Conservation (phyloP, 35 echinoderm and acorn worm genomes). For the Diadema setosum region DNA sequence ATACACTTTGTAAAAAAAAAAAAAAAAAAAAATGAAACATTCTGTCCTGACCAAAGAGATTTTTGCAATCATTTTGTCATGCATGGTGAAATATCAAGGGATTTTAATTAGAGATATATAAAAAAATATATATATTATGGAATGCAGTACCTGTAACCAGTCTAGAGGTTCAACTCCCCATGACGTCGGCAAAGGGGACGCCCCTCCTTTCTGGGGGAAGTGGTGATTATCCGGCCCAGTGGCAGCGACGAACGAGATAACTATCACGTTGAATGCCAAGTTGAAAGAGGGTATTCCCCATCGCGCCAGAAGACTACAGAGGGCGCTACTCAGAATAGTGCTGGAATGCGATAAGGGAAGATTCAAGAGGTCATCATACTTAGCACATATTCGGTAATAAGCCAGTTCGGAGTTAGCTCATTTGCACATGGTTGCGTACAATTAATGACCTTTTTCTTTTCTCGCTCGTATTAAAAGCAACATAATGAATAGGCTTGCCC, state of each 20-base stretch:
- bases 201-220: neutral
- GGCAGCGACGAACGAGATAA: conserved; percentile 36
- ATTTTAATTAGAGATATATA: no score
- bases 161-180: conserved; percentile 18
- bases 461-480: no score
- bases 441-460: no score
- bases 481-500: no score
- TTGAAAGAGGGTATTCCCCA: conserved; percentile 55
- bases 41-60: no score
- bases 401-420: no score
- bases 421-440: no score
- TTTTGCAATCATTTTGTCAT: no score
- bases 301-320: conserved; percentile 21
- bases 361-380: neutral
- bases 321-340: conserved; percentile 36
- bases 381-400: no score
- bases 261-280: conserved; percentile 49
- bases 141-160: conserved; percentile 48
- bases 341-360: neutral
- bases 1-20: no score
- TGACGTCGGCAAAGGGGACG: neutral
- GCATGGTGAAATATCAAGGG: no score
- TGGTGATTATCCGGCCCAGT: neutral
- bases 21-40: no score
- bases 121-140: neutral